Evolutionary conservation across 92 coral and sea anemone genomes (phyloP).

Genomic region (Palythoa grandis): DNA sequence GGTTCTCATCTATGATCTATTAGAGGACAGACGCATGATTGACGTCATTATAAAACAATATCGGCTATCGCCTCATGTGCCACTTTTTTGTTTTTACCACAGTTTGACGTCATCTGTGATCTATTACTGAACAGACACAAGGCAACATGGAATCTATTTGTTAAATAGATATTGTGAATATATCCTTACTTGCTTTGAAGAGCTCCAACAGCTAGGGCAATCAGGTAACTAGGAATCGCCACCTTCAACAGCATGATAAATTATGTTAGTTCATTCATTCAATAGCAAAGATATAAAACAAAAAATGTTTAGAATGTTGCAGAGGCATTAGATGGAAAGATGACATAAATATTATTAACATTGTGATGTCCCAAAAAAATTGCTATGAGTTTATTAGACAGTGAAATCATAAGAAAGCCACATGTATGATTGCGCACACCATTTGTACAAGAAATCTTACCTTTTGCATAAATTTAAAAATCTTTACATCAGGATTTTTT

Average conservation of each 20-base stretch:
- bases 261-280: not conserved
- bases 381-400: no score
- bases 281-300: not conserved
- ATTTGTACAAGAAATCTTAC: constrained; percentile 39
- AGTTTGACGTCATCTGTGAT: no score
- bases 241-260: constrained; percentile 50
- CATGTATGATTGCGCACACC: no score
- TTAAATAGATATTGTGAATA: no score
- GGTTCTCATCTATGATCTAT: no score
- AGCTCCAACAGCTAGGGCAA: constrained; percentile 78
- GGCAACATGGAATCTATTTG: no score
- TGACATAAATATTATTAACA: not conserved
- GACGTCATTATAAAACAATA: no score
- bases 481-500: constrained; percentile 32
- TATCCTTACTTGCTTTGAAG: constrained; percentile 58
- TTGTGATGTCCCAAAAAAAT: not conserved
- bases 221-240: constrained; percentile 81
- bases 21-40: no score
- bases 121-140: no score
- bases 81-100: no score
- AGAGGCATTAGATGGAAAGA: not conserved
- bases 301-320: not conserved
- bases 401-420: no score
- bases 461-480: constrained; percentile 74
- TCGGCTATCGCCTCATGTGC: no score